A percentile compares a stretch with the other conserved stretches of the same genome.
phyloP scores from a whole-genome alignment of 2,113 vertebrate genomes.

The Microcebus jonahi region DNA sequence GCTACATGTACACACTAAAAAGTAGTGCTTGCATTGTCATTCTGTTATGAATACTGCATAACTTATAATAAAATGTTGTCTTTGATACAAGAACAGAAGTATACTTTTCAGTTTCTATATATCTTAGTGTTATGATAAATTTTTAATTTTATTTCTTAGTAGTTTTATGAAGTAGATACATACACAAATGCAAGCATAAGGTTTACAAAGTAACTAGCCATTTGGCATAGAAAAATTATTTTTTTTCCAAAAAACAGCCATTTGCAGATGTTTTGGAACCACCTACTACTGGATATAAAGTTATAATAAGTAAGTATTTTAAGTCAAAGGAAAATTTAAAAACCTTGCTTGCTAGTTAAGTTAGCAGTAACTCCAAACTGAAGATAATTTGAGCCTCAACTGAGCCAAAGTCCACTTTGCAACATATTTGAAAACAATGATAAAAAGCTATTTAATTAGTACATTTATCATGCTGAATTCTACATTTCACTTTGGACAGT shows the following conservation, averaged over 20 bases:
- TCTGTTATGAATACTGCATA: neutral
- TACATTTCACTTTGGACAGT: neutral
- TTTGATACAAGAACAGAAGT: neutral
- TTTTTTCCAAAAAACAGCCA: neutral
- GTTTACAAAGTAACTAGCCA: neutral
- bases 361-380: neutral
- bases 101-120: neutral
- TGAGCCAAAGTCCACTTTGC: neutral
- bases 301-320: neutral
- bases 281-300: neutral
- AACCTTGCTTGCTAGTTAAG: neutral
- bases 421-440: neutral
- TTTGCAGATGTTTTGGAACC: neutral
- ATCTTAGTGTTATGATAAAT: neutral
- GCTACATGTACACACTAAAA: neutral
- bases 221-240: neutral
- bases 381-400: neutral
- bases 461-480: neutral
- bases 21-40: neutral
- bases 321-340: neutral
- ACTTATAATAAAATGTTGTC: constrained; percentile 1
- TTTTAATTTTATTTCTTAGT: neutral
- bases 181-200: neutral
- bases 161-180: neutral
- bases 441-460: neutral